phyloP scores from a whole-genome alignment of 2,797 vertebrate species.

The Gymnocypris eckloni region DNA sequence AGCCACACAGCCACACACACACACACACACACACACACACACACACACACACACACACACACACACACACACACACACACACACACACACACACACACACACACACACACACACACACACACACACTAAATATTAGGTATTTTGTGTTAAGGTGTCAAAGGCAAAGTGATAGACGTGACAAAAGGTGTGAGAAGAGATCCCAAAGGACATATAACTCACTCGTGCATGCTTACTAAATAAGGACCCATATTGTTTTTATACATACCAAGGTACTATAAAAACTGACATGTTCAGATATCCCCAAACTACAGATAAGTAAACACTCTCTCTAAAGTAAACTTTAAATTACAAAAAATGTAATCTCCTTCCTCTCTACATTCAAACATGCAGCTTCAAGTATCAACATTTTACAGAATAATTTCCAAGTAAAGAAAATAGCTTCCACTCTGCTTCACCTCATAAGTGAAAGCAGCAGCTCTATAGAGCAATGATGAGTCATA shows the following conservation, averaged over 20 bases:
- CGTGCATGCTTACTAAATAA: not conserved
- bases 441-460: not conserved
- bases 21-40: no score
- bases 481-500: not conserved
- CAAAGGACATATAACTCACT: not conserved
- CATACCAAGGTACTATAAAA: not conserved
- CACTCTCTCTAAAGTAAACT: not conserved
- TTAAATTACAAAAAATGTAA: not conserved
- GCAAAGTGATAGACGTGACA: not conserved
- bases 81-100: no score
- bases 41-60: no score
- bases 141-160: not conserved
- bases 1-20: not conserved
- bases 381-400: not conserved
- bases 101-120: not conserved
- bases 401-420: constrained; percentile 5
- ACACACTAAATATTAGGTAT: not conserved
- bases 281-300: not conserved
- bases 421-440: not conserved
- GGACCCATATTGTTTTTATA: not conserved
- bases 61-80: no score
- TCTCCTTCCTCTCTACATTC: not conserved
- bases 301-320: not conserved
- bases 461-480: constrained; percentile 2
- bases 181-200: not conserved